Evolutionary conservation across 2,888 invertebrate genomes (phyloP), one percentile per base, ranked within the genome.

Genomic region (Caenorhabditis sp.): DNA sequence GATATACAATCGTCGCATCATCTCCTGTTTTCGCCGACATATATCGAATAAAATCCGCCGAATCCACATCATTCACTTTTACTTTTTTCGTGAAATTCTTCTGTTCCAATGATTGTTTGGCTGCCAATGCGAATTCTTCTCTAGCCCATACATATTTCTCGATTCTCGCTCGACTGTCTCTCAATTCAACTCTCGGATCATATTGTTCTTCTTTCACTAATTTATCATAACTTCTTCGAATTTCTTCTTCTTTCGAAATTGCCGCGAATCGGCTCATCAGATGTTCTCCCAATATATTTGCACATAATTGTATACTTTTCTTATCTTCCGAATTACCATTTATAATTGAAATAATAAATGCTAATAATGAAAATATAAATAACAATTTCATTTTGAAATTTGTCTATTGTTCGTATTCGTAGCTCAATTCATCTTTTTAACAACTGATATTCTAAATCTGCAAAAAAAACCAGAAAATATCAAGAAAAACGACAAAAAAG

Each of bases 181-280:
- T 80, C 61, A 87, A 65, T 67, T 87, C 85, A 1, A 67, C 65
- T 38, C 81, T 77, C 27, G 87, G 85, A 66, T 87, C 85, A 69
- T 82, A 87, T 43, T 82, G 77, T 63, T 87, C 86, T 50, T 81
- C 77, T 57, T 83, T 81, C 50, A 87, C 82, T 26, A 77, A 67
- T 26, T 74, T 78, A 38, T 77, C 79, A 68, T 82, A 83, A 56
- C 77, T 80, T 70, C 80, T 73, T 31, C 74, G 67, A n/a, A 85
- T 78, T 38, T 83, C 78, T 63, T 80, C 59, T 57, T 83, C 79
- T 54, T 82, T 81, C n/a, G 85, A 84, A 60, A 80, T 79, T 50
- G 76, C 72, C 26, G 66, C 61, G 63, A 81, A 83, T 17, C 76
- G 76, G 59, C 81, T 77, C 60, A 70, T 70, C 54, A 82, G 65